Conservation (phyloP, 1,140 invertebrate genomes). For the Asbolus verrucosus region DNA sequence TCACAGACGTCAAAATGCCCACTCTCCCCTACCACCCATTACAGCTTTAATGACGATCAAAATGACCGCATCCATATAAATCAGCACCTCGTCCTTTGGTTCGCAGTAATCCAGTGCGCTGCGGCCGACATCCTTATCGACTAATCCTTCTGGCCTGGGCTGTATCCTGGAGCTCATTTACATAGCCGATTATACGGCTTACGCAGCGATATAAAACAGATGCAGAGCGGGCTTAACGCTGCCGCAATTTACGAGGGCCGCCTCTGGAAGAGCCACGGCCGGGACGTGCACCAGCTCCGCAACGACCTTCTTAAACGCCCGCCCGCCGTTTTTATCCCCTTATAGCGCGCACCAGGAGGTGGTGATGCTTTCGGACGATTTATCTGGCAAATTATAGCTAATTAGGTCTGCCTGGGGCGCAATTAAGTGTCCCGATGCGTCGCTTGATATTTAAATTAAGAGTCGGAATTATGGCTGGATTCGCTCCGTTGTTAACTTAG, state of each 20-base stretch:
- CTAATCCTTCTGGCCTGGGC: conserved; percentile 15
- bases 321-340: conserved; percentile 4
- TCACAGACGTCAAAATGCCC: no score
- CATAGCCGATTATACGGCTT: conserved; percentile 52
- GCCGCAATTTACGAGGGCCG: conserved; percentile 52
- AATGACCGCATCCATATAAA: no score
- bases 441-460: conserved; percentile 40
- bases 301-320: conserved; percentile 41
- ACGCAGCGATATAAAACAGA: conserved; percentile 51
- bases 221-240: conserved; percentile 50
- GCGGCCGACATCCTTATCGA: conserved; percentile 4
- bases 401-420: conserved; percentile 22
- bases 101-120: no score
- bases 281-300: conserved; percentile 45
- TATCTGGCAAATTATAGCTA: conserved; percentile 13
- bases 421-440: conserved; percentile 39
- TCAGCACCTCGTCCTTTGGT: no score
- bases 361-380: conserved; percentile 24
- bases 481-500: conserved; percentile 27
- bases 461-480: conserved; percentile 22
- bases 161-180: conserved; percentile 44
- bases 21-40: no score
- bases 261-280: conserved; percentile 44
- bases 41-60: no score
- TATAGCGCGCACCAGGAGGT: conserved; percentile 13